Evolutionary conservation across 92 coral and sea anemone genomes (phyloP), one percentile per base, ranked within the genome.

Genomic region (Hydrozoanthus gracilis): DNA sequence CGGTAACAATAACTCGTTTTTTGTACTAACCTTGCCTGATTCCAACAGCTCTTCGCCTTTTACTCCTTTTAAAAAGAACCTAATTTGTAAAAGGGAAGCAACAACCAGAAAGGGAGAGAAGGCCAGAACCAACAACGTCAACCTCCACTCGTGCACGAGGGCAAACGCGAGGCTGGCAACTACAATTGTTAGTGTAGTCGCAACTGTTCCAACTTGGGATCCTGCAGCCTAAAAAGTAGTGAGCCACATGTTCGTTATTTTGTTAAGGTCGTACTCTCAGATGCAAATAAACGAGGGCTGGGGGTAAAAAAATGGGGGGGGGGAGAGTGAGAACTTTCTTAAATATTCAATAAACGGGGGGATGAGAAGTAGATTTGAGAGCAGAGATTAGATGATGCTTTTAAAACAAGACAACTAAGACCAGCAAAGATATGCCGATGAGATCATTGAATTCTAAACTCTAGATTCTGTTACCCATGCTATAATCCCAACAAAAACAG

Each of bases 121-220:
- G 14, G 98, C 96, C 64, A 92, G 77, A 6, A 96, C 92, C 71
- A 96, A 80, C 13, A 96, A 91, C 0, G 96, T 86, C 86, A 96
- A 64, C 82, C 91, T 93, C 99, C 99, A 96, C 45, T 96, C 96
- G 72, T 93, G 89, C 45, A 60, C 4, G 51, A 96, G 93, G 8
- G 99, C 90, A 18, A 87, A 91, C 45, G 88, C 87, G 0, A 88
- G 73, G 44, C 97, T 87, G 8, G 95, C 93, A 0, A 95, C 68
- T 6, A 77, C 79, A 7, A 98, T 96, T 16, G 91, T 91, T 10
- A 91, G 15, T 17, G 95, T 44, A 78, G 95, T 92, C 46, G 92
- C 95, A 62, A 96, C 51, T 13, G 86, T 86, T 4, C 95, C 98
- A 35, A 96, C 74, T 9, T 95, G 92, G 71, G 85, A 20, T 5